These are phyloP conservation scores for Myiopsitta monachus DNA, from an alignment of 2,113 vertebrate species.

Conservation along the genomic window DNA sequence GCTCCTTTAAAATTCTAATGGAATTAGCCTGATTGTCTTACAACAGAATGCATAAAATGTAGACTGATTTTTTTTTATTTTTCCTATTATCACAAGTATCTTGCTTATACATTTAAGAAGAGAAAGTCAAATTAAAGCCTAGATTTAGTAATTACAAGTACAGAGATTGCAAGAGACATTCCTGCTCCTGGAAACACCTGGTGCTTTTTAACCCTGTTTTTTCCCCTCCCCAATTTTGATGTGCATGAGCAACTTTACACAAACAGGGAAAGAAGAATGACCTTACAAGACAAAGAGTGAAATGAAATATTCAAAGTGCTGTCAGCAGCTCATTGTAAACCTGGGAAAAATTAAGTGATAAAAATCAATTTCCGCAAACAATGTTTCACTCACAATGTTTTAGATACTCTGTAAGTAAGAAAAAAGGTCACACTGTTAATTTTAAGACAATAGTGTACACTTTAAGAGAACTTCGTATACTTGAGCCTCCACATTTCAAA, in stretches of 20 bases:
- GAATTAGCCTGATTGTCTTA: background rate
- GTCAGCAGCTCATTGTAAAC: background rate
- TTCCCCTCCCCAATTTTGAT: background rate
- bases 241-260: background rate
- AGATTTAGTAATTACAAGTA: background rate
- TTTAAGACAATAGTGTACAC: background rate
- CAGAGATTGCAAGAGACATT: background rate
- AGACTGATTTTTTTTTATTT: background rate
- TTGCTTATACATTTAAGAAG: background rate
- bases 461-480: background rate
- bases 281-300: conserved; percentile 1
- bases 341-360: background rate
- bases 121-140: background rate
- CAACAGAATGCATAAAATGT: background rate
- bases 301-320: background rate
- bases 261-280: background rate
- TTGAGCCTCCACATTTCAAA: background rate
- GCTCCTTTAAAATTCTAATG: background rate
- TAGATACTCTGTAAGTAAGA: background rate
- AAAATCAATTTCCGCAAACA: conserved; percentile 11
- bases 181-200: background rate
- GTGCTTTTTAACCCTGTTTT: background rate
- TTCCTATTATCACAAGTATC: background rate
- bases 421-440: background rate
- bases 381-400: background rate